Evolutionary conservation across 1,140 invertebrate genomes (phyloP).

Genomic region (Littorina saxatilis): DNA sequence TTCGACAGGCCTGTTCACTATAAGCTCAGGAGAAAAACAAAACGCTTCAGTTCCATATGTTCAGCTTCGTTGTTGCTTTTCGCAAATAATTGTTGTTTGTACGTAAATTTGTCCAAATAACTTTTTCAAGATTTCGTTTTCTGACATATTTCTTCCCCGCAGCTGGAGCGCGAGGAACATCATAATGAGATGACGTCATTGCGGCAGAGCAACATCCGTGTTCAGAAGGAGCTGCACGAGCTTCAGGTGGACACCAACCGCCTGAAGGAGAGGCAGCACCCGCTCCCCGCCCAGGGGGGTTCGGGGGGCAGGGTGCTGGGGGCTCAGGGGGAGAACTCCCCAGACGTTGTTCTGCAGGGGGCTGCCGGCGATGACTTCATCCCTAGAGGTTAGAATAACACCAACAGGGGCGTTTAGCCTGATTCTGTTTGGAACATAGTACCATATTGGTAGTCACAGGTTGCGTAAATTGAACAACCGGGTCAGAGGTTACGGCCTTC

Average conservation of each 20-base stretch:
- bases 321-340: conserved; percentile 25
- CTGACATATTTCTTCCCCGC: background rate
- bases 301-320: background rate
- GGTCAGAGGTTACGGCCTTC: too few species aligned
- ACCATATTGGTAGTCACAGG: too few species aligned
- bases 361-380: conserved; percentile 29
- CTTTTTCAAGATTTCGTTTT: too few species aligned
- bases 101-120: too few species aligned
- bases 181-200: conserved; percentile 32
- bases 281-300: background rate
- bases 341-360: conserved; percentile 11
- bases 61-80: too few species aligned
- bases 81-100: too few species aligned
- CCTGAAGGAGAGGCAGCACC: conserved; percentile 32
- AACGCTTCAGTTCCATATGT: too few species aligned
- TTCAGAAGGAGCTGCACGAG: conserved; percentile 31
- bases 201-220: background rate
- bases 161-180: conserved; percentile 36
- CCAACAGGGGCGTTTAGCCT: too few species aligned
- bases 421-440: too few species aligned
- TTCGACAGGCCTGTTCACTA: too few species aligned
- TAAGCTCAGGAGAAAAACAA: too few species aligned
- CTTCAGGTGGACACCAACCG: conserved; percentile 34
- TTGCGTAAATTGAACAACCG: too few species aligned
- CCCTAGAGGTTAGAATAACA: conserved; percentile 21